These are phyloP conservation scores for Piaya cayana DNA, from an alignment of 2,113 vertebrate species.

Conservation along the genomic window DNA sequence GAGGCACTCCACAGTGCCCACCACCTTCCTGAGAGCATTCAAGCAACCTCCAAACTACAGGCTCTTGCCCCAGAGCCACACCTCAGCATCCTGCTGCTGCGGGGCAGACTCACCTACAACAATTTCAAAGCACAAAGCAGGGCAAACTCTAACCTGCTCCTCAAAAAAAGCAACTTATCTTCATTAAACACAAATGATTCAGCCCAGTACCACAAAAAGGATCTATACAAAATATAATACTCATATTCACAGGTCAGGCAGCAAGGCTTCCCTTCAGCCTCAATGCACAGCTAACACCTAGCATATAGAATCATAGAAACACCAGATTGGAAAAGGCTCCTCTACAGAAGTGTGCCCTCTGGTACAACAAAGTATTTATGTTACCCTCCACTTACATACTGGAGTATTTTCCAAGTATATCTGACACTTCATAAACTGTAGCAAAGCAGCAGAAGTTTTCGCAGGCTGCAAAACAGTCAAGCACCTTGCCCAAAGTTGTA, in stretches of 20 bases:
- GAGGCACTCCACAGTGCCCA: neutral
- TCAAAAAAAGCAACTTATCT: neutral
- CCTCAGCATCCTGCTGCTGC: neutral
- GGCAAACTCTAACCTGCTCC: neutral
- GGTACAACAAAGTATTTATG: neutral
- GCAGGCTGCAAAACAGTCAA: neutral
- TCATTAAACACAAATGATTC: neutral
- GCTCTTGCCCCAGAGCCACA: neutral
- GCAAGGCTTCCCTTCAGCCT: neutral
- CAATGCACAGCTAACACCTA: neutral
- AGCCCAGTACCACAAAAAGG: neutral
- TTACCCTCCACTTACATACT: neutral
- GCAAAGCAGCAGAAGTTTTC: neutral
- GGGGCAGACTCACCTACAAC: neutral
- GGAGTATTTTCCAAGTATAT: neutral
- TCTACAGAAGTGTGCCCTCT: neutral
- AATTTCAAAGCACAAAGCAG: neutral
- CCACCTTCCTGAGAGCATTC: neutral
- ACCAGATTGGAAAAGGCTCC: too few species aligned
- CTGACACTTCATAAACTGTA: neutral
- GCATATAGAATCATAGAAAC: too few species aligned
- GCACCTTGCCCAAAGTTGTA: neutral
- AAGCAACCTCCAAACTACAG: neutral
- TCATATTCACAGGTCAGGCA: neutral
- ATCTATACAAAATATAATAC: neutral